Base-by-base conservation (phyloP, 2,797 vertebrate species). In the Loris lydekkerianus region DNA sequence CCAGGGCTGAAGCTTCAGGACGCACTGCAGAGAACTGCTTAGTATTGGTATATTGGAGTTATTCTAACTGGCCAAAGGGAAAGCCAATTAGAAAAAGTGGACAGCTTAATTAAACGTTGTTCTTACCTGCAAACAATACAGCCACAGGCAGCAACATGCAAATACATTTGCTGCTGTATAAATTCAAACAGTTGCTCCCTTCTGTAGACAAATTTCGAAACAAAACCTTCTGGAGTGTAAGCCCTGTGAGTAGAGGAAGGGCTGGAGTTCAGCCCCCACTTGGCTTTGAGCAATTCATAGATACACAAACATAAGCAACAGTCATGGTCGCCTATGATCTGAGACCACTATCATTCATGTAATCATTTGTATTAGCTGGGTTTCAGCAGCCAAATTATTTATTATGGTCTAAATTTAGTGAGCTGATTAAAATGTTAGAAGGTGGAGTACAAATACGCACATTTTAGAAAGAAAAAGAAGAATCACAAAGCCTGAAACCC, bases 111-210 rank as follows among this genome's bases (percentile, higher is more conserved):
- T 37, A 46, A 91, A 65, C 70, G 10, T 0, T 96, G 43, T 53
- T 95, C 58, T 88, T 10, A 85, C n/a, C 34, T 91, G 17, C 18
- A 83, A 46, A 25, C 40, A 83, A 89, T 10, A 97, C 5, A 89
- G 7, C 8, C 34, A 85, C 15, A 89, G 40, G 10, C 56, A 94
- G 37, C 21, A 89, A 89, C 46, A 76, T 21, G 37, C 17, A 91
- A 76, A 61, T 56, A 93, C 40, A 73, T 49, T 5, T 60, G 14
- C 7, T 83, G 70, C 7, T 21, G 56, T 58, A 14, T 25, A 89
- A 69, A 83, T 43, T 2, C 0, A 78, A 43, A 93, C 60, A 25
- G 31, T 37, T 11, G 29, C 9, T 70, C 7, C 27, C 31, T 20
- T 95, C 70, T n/a, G 2, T 0, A 92, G 60, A 58, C 8, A 89